Conservation (phyloP, 1,140 invertebrate genomes). For the Coenobita brevimanus region DNA sequence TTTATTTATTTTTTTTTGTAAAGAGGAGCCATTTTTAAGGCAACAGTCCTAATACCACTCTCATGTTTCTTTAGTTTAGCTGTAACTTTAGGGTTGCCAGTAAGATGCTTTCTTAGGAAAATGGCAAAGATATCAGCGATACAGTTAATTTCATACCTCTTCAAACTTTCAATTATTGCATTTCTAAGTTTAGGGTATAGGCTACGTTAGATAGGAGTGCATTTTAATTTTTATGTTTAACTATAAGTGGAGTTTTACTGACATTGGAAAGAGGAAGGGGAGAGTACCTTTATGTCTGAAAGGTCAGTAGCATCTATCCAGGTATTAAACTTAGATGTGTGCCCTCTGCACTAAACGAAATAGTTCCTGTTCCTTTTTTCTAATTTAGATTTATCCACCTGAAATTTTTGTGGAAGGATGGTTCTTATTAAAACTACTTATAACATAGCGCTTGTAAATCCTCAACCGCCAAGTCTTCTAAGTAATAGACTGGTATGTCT, state of each 20-base stretch:
- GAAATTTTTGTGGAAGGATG: neutral
- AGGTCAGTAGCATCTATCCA: neutral
- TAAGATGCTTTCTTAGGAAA: neutral
- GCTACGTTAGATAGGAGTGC: neutral
- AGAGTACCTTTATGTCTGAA: neutral
- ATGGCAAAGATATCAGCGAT: neutral
- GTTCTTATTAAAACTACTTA: neutral
- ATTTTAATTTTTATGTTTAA: conserved; percentile 1
- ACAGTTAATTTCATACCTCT: neutral
- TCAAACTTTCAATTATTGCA: neutral
- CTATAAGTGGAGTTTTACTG: neutral
- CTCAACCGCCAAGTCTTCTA: neutral
- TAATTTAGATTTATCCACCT: neutral
- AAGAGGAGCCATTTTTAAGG: neutral
- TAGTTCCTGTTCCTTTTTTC: neutral
- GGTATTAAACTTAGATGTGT: neutral
- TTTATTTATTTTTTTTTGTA: no score
- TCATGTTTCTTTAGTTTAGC: neutral
- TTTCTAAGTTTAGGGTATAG: neutral
- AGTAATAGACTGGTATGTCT: neutral
- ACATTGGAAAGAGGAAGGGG: no score
- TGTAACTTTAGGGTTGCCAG: neutral
- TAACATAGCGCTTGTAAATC: neutral
- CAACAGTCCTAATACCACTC: neutral
- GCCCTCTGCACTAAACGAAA: neutral